Base-by-base conservation (phyloP, 2,113 vertebrate species). In the Python bivittatus region DNA sequence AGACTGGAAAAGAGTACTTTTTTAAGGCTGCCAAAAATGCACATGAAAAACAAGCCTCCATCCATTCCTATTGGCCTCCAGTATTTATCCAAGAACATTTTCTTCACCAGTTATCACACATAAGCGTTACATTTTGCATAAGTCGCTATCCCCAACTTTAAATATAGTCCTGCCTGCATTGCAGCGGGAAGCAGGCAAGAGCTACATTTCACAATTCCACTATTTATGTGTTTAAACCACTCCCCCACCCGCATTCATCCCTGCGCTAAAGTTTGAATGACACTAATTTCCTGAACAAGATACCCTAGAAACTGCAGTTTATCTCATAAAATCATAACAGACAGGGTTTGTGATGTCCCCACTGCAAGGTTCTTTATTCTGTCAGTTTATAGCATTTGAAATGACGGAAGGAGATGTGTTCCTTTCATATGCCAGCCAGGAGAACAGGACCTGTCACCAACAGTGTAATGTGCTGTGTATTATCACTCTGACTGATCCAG, bases 231-330 rank as follows among this genome's bases (percentile, higher is more conserved):
- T 96, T 97, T 96, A 92, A 25, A 94, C 98, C 96, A 61, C 97
- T 96, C 96, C 97, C 97, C 96, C 97, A 12, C 87, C 91, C 86
- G 15, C 91, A 72, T 79, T 53, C 22, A n/a, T 89, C 87, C 88
- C 53, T 33, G 98, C 96, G 98, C 98, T 96, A 98, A 99, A 98
- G 98, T 99, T 99, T 99, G 99, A 99, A 98, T 99, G 99, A 99
- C 98, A 99, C 98, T 99, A 98, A 99, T 99, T 99, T 98, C 98
- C 98, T 92, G 98, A 98, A 98, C 98, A 99, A 98, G 98, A 98
- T 98, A 97, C 98, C 97, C 98, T 97, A 96, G 98, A 98, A 99
- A 98, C 97, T 98, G 97, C 97, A 98, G 98, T 98, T 98, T 98
- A 98, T 98, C 96, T 99, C 98, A 98, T 98, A 97, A 98, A 98